Base-by-base conservation (phyloP, 2,797 vertebrate genomes). In the Geotrypetes seraphini region DNA sequence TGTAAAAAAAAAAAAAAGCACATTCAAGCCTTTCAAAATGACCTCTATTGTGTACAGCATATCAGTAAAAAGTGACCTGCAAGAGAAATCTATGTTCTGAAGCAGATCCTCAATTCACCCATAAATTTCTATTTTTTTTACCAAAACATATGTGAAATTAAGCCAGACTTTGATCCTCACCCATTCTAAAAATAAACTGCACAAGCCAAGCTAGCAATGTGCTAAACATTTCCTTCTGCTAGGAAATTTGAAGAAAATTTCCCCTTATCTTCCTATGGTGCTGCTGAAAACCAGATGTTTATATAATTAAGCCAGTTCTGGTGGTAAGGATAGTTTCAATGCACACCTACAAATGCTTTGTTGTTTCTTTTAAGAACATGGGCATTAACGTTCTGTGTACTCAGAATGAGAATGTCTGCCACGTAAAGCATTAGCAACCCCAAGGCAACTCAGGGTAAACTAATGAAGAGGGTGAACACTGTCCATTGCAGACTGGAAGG, bases 191-290 rank as follows among this genome's bases (percentile, higher is more conserved):
- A 81, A 87, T 81, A 81, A 39, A 31, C 51, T 42, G 65, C 60
- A 30, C 60, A 29, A 73, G 69, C 60, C 60, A 74, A 68, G 73
- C n/a, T n/a, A n/a, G n/a, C 78, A 85, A 84, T 71, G 71, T 78
- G 64, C 60, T 81, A 81, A 84, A 75, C 48, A 79, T 82, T 86
- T 84, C 78, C 71, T 82, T 71, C 73, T 78, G 59, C 51, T 73
- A 73, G 65, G 73, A 85, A 82, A 67, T 63, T 66, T 63, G 36
- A 50, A 61, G 40, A 35, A 59, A 63, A 47, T 55, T 60, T 50
- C 23, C 19, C 36, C 65, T 50, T 55, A 57, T 65, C 58, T 59
- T 66, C 42, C 50, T 60, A 57, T 22, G 56, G 19, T n/a, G 7
- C 38, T 30, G 34, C 35, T 41, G 36, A 57, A 53, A 54, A 47